A percentile compares a stretch with the other conserved stretches of the same genome.
Evolutionary conservation across 2,797 vertebrate genomes (phyloP).

Genomic region (Clangula hyemalis): DNA sequence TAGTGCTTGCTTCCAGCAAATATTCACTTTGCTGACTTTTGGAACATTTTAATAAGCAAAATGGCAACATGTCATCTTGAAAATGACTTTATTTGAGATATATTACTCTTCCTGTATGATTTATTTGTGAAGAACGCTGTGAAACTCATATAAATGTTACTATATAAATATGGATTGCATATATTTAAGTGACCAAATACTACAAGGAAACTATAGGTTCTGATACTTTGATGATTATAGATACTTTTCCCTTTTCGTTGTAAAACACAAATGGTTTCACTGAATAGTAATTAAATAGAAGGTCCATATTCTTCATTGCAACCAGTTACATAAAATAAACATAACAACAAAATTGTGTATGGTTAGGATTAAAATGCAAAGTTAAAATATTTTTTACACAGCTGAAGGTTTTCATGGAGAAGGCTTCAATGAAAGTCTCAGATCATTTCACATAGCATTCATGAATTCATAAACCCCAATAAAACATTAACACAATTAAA

Average conservation of each 20-base stretch:
- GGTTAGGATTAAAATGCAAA: background rate
- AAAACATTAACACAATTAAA: background rate
- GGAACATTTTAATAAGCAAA: constrained; percentile 25
- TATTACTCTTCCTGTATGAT: background rate
- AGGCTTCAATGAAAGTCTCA: background rate
- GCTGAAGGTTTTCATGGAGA: background rate
- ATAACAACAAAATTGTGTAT: background rate
- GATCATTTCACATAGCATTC: background rate
- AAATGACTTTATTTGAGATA: constrained; percentile 24
- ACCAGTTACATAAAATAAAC: background rate
- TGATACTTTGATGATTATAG: background rate
- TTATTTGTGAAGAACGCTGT: background rate
- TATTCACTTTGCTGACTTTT: background rate
- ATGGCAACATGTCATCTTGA: background rate
- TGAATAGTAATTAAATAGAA: background rate
- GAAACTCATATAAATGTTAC: background rate
- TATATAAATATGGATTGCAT: background rate
- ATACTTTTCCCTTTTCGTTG: background rate
- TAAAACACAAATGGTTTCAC: background rate
- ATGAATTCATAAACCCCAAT: background rate
- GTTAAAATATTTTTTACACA: background rate
- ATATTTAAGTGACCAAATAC: background rate
- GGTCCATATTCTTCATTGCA: background rate
- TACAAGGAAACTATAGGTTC: background rate
- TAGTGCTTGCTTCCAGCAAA: background rate